Base-by-base conservation (phyloP, 2,888 invertebrate genomes). In the Lycocerus yunnanus region DNA sequence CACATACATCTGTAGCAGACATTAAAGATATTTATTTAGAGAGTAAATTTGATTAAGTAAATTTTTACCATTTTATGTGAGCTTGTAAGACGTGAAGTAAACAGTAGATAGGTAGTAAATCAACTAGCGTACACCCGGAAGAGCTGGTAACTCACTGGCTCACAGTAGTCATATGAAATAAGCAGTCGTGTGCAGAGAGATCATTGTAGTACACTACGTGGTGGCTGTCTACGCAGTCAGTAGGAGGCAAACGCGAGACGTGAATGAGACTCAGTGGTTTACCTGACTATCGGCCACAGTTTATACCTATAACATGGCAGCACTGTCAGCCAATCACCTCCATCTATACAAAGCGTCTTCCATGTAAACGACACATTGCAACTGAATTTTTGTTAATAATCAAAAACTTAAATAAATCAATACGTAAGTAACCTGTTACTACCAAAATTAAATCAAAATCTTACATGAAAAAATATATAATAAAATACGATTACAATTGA, bases 231-330 rank as follows among this genome's bases (percentile, higher is more conserved):
- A 85, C 85, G 86, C 82, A 85, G 85, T 84, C 84, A 83, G 82
- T 82, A 82, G 82, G 82, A 81, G 82, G 83, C 80, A 79, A 79
- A 81, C 81, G 83, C 82, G 81, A 84, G 85, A 84, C 82, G 84
- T 80, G 83, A 83, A 83, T 82, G 84, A 82, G 81, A 83, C 84
- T 84, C 83, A 82, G 83, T 82, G 82, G 82, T 83, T 85, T 86
- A 86, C 85, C 86, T 86, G 84, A 85, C 84, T 84, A 86, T 84
- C 85, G 85, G 84, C 87, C 87, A 86, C 85, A 86, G 85, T 85
- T 85, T 86, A 85, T 84, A 87, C 87, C 87, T 87, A 87, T 87
- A 87, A 87, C 86, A 87, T 86, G 87, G 87, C 87, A 87, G 82
- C 83, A 86, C 83, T 84, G 84, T 87, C 86, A 87, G 86, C 86